These are phyloP conservation scores for Oncorhynchus gorbuscha DNA, from an alignment of 2,113 vertebrate species.

Conservation along the genomic window DNA sequence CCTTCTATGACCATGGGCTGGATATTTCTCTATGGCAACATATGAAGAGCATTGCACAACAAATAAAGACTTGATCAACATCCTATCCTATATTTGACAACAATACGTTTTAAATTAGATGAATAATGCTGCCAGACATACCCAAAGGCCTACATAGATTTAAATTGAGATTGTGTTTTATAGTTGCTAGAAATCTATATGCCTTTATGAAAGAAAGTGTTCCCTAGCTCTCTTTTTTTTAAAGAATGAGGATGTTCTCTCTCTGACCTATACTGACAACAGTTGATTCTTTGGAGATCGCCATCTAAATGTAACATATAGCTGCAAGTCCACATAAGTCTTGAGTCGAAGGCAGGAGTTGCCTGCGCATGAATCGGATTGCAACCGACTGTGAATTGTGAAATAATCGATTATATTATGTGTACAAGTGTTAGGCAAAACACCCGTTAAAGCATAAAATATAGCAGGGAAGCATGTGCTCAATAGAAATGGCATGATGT, in stretches of 20 bases:
- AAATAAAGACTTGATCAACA: not conserved
- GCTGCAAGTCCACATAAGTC: not conserved
- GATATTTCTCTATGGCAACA: no score
- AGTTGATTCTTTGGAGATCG: no score
- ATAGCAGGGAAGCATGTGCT: not conserved
- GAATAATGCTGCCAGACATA: not conserved
- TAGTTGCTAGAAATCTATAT: not conserved
- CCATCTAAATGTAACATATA: not conserved
- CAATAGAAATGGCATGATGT: not conserved
- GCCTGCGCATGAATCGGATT: not conserved
- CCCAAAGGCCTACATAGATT: no score
- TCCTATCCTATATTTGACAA: not conserved
- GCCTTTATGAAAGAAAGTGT: no score
- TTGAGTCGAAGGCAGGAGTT: not conserved
- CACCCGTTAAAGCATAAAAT: not conserved
- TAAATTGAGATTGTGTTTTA: not conserved
- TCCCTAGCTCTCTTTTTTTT: no score
- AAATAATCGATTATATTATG: not conserved
- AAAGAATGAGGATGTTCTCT: no score
- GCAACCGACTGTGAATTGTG: not conserved
- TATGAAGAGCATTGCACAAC: not conserved
- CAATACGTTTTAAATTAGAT: not conserved
- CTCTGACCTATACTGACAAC: no score
- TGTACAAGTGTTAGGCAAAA: not conserved
- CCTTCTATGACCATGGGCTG: not conserved